These are phyloP conservation scores for Ranitomeya imitator DNA, from an alignment of 2,113 vertebrate species.

Conservation along the genomic window DNA sequence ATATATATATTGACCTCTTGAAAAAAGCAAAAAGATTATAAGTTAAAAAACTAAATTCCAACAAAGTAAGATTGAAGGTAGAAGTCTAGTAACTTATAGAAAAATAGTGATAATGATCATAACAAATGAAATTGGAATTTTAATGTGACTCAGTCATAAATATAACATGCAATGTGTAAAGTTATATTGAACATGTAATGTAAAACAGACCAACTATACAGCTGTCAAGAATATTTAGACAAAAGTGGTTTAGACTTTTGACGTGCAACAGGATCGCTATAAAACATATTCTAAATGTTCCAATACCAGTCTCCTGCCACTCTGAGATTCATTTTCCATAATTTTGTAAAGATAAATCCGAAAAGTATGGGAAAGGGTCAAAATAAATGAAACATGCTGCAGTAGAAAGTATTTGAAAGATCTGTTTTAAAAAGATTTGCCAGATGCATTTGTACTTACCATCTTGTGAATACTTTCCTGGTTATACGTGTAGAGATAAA, in stretches of 20 bases:
- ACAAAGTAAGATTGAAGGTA: background rate
- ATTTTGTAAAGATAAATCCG: slow-evolving; percentile 3
- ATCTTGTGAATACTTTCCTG: slow-evolving; percentile 4
- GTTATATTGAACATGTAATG: slow-evolving; percentile 20
- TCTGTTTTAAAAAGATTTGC: background rate
- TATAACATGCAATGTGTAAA: background rate
- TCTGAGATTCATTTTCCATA: slow-evolving; percentile 11
- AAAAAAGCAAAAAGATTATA: background rate
- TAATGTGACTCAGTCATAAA: slow-evolving; percentile 14
- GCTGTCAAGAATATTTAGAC: slow-evolving; percentile 38
- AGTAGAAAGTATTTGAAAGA: background rate
- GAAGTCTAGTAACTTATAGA: background rate
- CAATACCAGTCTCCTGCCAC: slow-evolving; percentile 21
- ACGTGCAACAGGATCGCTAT: slow-evolving; percentile 35
- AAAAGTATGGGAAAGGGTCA: background rate
- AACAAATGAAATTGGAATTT: background rate
- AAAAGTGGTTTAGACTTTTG: slow-evolving; percentile 37
- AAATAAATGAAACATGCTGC: slow-evolving; percentile 18
- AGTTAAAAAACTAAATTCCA: background rate
- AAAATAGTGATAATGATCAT: background rate
- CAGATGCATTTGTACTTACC: background rate
- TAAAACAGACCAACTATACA: slow-evolving; percentile 23
- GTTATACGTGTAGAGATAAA: background rate
- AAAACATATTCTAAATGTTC: slow-evolving; percentile 27
- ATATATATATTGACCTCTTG: too few relatives aligned